phyloP scores from a whole-genome alignment of 2,888 invertebrate species.

The Diarsia dahlii region DNA sequence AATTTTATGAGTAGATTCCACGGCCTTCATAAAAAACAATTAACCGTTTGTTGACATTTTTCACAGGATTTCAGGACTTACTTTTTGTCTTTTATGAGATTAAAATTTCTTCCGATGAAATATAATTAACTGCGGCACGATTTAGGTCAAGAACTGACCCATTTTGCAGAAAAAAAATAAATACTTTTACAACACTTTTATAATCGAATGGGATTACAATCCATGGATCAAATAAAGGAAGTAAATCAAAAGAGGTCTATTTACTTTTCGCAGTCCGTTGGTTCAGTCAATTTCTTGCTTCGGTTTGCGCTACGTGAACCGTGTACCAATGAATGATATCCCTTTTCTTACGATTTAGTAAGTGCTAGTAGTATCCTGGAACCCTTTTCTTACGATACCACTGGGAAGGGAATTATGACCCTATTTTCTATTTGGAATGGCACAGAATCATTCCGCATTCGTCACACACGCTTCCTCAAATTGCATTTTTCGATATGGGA shows the following conservation, averaged over 20 bases:
- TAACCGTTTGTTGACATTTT: background rate
- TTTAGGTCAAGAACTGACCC: no score
- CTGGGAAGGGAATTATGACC: conserved; percentile 1
- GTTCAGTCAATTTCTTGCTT: conserved; percentile 16
- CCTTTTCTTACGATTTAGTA: conserved; percentile 17
- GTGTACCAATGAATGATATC: conserved; percentile 15
- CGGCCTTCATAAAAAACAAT: background rate
- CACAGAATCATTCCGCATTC: conserved; percentile 9
- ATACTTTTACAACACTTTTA: no score
- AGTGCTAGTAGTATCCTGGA: conserved; percentile 10
- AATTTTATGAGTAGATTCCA: background rate
- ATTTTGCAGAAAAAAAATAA: no score
- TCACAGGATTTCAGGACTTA: background rate
- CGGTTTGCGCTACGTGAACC: conserved; percentile 6
- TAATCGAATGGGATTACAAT: background rate
- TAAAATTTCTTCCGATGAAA: background rate
- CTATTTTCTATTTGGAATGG: background rate
- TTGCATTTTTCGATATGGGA: conserved; percentile 19
- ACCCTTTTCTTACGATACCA: conserved; percentile 21
- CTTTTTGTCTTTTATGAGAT: background rate
- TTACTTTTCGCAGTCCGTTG: background rate
- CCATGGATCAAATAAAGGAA: background rate
- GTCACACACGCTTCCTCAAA: conserved; percentile 8
- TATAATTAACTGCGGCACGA: background rate
- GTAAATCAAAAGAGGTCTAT: conserved; percentile 15